Evolutionary conservation across 2,797 vertebrate species (phyloP), one percentile per base, ranked within the genome.

Genomic region (Hylomyscus alleni): DNA sequence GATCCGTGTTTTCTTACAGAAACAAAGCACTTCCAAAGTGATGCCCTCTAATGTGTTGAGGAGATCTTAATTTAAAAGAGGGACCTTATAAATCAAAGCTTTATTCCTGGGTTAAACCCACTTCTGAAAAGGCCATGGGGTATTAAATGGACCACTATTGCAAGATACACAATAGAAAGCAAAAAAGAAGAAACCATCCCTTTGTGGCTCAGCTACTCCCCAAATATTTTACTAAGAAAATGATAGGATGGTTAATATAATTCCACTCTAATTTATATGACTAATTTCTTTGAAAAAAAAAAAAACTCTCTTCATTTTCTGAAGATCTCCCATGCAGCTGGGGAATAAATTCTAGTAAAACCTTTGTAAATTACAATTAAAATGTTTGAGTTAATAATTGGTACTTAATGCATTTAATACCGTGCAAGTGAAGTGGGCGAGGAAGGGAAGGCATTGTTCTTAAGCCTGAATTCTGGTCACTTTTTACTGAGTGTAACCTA

Each of bases 311-410:
- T 97, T 95, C 50, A 94, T 52, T 96, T 73, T 84, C 90, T 97
- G 81, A 85, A 97, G 95, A 69, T 31, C 47, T 95, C 80, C 85
- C 90, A 97, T 96, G 75, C n/a, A 90, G 54, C 24, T 92, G 0
- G 94, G 31, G 34, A 89, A 98, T 92, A 93, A 92, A 22, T 76
- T 92, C 75, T 50, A 97, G 89, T 52, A 97, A 98, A 97, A 92
- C 72, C 37, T 90, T 98, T 96, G 50, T 9, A 90, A 96, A 40
- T 62, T 96, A 29, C 31, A 86, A 60, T 96, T 95, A 97, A 97
- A 75, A 96, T 94, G 2, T 80, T 84, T 95, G 2, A 95, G 50
- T 97, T 97, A 96, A 86, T 96, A 96, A 97, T 97, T 92, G 78
- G 62, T 83, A 82, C 37, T 97, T 96, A 97, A 96, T 96, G 62